Base-by-base conservation (phyloP, 2,113 vertebrate species). In the Megaceryle maxima region DNA sequence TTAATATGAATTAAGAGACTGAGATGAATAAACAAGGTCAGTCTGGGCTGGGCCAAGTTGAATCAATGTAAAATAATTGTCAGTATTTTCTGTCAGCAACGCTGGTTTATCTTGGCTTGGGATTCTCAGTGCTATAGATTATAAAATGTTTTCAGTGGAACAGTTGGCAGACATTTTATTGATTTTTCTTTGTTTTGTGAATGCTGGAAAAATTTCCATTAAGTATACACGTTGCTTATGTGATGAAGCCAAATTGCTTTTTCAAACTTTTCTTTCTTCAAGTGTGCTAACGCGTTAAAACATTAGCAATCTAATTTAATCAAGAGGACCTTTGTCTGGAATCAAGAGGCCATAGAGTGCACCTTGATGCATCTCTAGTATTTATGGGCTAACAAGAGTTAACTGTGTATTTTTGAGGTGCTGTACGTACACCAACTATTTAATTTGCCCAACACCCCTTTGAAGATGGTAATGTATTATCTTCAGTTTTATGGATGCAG, bases 11-110 rank as follows among this genome's bases (percentile, higher is more conserved):
- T 97, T 96, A 96, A 94, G 96, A 98, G 96, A 96, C 91, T 81
- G 97, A 97, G 94, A 97, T 96, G 97, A 97, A 97, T 97, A 98
- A 98, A 98, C 97, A 98, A 98, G 98, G 97, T 98, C 97, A 98
- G 95, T 86, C 97, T 95, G 95, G 97, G 95, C 94, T 96, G 94
- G 97, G 98, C 95, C 98, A 97, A 96, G 94, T 88, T 95, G 97
- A 96, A 98, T 97, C 97, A 97, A 95, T 74, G 92, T 94, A 96
- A 96, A 97, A 97, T 97, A 97, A 98, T 97, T 97, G 97, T 98
- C 97, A 97, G 97, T 96, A 95, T 98, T 97, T 97, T 97, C 97
- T 98, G 95, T 98, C 98, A 97, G 97, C 97, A 93, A 48, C 3
- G 33, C 90, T 87, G 94, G 96, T 97, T 98, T 97, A 95, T 97